phyloP scores from a whole-genome alignment of 2,888 invertebrate species.

The Nephrotoma guestfalica region DNA sequence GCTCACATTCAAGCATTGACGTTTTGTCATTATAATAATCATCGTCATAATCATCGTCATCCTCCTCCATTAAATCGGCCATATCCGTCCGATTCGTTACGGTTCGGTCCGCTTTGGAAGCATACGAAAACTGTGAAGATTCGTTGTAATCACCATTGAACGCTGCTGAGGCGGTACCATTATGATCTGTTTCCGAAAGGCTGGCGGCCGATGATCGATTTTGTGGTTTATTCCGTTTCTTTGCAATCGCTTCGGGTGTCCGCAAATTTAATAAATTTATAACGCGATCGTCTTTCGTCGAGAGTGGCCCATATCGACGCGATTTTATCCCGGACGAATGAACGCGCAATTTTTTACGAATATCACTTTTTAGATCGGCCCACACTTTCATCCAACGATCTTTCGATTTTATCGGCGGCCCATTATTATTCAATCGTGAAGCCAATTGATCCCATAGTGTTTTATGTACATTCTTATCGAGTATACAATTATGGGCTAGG shows the following conservation, averaged over 20 bases:
- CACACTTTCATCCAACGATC: slow-evolving; percentile 2
- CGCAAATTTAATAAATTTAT: not conserved
- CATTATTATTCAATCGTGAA: not conserved
- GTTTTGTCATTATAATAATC: not conserved
- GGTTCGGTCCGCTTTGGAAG: not conserved
- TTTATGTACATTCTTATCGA: not conserved
- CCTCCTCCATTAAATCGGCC: not conserved
- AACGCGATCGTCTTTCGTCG: not conserved
- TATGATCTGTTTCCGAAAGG: not conserved
- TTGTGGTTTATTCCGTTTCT: not conserved
- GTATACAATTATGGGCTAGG: not conserved
- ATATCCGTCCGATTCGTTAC: not conserved
- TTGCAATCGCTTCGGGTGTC: not conserved
- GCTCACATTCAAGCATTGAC: not conserved
- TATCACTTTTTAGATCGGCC: slow-evolving; percentile 1
- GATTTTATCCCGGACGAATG: not conserved
- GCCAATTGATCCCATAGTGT: not conserved
- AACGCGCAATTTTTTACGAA: not conserved
- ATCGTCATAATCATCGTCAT: not conserved
- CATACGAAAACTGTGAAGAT: not conserved
- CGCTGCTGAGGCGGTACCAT: not conserved
- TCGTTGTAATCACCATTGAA: not conserved
- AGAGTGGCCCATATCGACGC: not conserved
- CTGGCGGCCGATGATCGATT: not conserved
- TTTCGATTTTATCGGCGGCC: not conserved